Evolutionary conservation across 2,113 vertebrate species (phyloP).

Genomic region (Platycercus adscitus): DNA sequence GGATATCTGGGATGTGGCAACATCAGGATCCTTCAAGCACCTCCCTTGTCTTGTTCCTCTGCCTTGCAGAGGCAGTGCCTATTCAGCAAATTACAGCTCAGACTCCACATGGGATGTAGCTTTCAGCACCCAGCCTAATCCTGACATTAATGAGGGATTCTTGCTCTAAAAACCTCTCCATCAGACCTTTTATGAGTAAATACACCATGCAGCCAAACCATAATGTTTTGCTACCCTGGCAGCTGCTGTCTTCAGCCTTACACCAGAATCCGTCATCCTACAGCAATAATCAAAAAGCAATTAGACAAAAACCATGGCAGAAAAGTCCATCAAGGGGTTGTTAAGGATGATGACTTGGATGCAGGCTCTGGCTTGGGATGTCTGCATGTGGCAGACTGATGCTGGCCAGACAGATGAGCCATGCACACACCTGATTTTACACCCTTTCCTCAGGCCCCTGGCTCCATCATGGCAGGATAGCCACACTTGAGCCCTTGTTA

Average conservation of each 20-base stretch:
- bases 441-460: background rate
- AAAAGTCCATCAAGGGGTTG: conserved; percentile 34
- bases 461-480: background rate
- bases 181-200: conserved; percentile 9
- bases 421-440: background rate
- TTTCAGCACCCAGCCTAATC: conserved; percentile 17
- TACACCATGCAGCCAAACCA: conserved; percentile 9
- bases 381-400: rapidly evolving
- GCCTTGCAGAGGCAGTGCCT: background rate
- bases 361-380: background rate
- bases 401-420: background rate
- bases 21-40: rapidly evolving
- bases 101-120: rapidly evolving
- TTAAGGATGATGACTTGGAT: conserved; percentile 45
- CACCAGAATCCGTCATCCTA: conserved; percentile 19
- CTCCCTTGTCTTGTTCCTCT: background rate
- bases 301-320: conserved; percentile 35
- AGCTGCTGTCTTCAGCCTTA: background rate
- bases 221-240: conserved; percentile 20
- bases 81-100: background rate
- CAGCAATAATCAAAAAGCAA: conserved; percentile 32
- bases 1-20: background rate
- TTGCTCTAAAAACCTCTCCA: background rate
- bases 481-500: background rate
- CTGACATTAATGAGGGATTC: conserved; percentile 37